Percentiles rank a stretch among this genome's conserved stretches.
Evolutionary conservation across 2,888 invertebrate species (phyloP).

Genomic region (Muscina levida): DNA sequence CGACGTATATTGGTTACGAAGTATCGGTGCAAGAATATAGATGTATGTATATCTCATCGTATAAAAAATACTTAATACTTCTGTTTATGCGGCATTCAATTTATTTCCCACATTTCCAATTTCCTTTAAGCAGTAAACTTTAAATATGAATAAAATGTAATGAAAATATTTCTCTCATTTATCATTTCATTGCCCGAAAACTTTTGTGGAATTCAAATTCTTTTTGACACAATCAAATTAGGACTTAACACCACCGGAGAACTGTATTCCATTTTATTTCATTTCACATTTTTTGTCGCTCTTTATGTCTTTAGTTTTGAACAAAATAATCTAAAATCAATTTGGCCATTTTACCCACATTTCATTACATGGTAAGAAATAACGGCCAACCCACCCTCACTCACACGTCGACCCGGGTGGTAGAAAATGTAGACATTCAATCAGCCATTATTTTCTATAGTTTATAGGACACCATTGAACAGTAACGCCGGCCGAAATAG

Average conservation of each 20-base stretch:
- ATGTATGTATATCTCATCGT: too few relatives aligned
- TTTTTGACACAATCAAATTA: not conserved
- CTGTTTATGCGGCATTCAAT: too few relatives aligned
- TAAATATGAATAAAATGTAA: too few relatives aligned
- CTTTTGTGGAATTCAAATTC: not conserved
- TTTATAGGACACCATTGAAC: not conserved
- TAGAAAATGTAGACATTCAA: conserved; percentile 16
- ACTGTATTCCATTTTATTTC: not conserved
- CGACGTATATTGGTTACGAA: too few relatives aligned
- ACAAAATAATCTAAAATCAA: conserved; percentile 12
- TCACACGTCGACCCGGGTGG: not conserved
- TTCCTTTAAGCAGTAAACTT: too few relatives aligned
- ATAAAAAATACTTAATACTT: too few relatives aligned
- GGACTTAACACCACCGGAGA: not conserved
- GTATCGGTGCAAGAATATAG: too few relatives aligned
- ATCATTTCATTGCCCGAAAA: too few relatives aligned
- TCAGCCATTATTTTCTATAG: conserved; percentile 11
- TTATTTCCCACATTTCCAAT: too few relatives aligned
- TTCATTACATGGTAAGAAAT: too few relatives aligned
- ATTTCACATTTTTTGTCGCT: not conserved
- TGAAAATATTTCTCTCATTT: too few relatives aligned
- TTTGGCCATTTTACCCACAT: not conserved
- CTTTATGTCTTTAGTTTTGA: not conserved
- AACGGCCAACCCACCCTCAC: not conserved
- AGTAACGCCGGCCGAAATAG: not conserved